These are phyloP conservation scores for Champsocephalus gunnari DNA, from an alignment of 2,797 vertebrate species.

Conservation along the genomic window DNA sequence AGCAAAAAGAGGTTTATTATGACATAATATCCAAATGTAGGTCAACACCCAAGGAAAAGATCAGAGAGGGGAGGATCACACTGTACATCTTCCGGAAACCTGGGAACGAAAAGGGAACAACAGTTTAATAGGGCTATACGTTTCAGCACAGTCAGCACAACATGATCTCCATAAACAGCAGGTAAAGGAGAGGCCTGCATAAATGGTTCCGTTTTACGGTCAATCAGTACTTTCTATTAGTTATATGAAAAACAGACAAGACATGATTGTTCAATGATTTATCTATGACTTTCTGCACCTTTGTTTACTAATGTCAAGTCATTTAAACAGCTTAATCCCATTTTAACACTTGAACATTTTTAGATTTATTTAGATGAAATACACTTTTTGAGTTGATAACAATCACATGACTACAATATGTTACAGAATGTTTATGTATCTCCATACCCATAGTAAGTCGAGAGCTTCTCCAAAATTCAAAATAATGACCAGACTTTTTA, in stretches of 20 bases:
- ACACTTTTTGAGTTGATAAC: background rate
- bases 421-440: too few relatives aligned
- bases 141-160: slow-evolving; percentile 47
- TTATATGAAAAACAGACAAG: background rate
- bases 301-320: background rate
- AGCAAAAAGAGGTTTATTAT: slow-evolving; percentile 63
- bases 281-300: background rate
- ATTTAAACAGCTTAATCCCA: background rate
- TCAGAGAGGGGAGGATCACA: slow-evolving; percentile 31
- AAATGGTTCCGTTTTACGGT: background rate
- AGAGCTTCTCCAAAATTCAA: too few relatives aligned
- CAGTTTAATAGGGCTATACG: background rate
- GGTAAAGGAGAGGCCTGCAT: background rate
- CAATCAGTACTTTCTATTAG: background rate
- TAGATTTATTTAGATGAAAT: background rate
- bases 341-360: background rate
- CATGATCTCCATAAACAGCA: slow-evolving; percentile 25
- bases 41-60: slow-evolving; percentile 3
- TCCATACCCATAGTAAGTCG: too few relatives aligned
- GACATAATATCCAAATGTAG: slow-evolving; percentile 40
- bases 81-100: slow-evolving; percentile 29
- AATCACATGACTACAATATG: too few relatives aligned
- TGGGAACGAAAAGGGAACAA: slow-evolving; percentile 38
- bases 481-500: too few relatives aligned
- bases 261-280: background rate